Base-by-base conservation (phyloP, 2,113 vertebrate genomes). In the Excalfactoria chinensis region DNA sequence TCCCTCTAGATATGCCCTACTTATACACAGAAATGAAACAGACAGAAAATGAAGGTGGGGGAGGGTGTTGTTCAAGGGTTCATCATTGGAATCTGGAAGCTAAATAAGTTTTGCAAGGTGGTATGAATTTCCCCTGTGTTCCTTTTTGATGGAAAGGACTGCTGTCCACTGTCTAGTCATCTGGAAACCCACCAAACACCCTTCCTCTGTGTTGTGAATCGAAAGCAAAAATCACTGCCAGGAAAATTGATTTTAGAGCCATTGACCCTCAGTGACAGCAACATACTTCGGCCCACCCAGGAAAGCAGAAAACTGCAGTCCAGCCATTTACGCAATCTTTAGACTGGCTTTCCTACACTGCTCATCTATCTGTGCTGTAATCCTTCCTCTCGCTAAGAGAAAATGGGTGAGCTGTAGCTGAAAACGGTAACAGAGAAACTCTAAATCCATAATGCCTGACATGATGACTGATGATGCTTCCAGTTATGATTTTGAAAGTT, bases 191-290 rank as follows among this genome's bases (percentile, higher is more conserved):
- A 92, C 93, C 87, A 96, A 95, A 97, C 60, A 93, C 67, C 87
- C 92, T 93, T 89, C 94, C 92, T 91, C 93, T 88, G 46, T 73
- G 94, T 73, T 96, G 97, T 97, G 94, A 95, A 98, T 96, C 81
- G 96, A 97, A 97, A 97, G 82, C 95, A 97, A 98, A 98, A 98
- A 98, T 97, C 96, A 97, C 91, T 93, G 93, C 90, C 70, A 86
- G 56, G 88, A 98, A 96, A 98, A 98, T 95, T 97, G 97, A 98
- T 98, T 98, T 98, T 93, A 95, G 95, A 93, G 95, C 97, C 97
- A 95, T 59, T 79, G 80, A 97, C 95, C 95, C 95, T 81, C 53
- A 43, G 62, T 90, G 90, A 95, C 55, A 96, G 77, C 69, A 90
- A 44, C 85, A 75, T 46, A 71, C 62, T 84, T 80, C 66, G 84